Evolutionary conservation across 92 coral and sea anemone species (phyloP).

Genomic region (Parazoanthus darwini): DNA sequence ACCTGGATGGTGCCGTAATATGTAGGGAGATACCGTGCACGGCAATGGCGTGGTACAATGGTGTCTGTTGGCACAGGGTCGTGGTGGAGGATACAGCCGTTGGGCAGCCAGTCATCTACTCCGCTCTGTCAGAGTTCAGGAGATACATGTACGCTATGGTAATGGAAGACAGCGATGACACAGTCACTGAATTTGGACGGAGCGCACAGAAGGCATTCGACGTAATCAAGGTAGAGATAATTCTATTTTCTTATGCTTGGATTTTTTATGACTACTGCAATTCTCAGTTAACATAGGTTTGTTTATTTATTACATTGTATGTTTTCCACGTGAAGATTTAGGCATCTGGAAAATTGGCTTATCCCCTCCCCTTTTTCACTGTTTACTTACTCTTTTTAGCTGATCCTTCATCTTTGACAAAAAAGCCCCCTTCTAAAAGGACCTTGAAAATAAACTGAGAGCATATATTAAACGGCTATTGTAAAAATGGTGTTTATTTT

Average conservation of each 20-base stretch:
- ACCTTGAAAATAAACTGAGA: no score
- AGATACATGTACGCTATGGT: constrained; percentile 36
- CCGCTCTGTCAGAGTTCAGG: constrained; percentile 25
- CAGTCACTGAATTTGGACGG: constrained; percentile 27
- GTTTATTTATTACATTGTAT: no score
- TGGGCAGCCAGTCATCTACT: constrained; percentile 28
- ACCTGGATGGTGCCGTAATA: not conserved
- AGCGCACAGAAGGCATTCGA: constrained; percentile 16
- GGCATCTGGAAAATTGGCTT: no score
- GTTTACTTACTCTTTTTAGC: no score
- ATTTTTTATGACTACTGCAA: not conserved
- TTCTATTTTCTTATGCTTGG: no score
- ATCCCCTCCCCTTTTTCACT: no score
- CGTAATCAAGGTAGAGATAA: constrained; percentile 7
- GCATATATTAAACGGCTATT: no score
- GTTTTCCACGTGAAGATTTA: no score
- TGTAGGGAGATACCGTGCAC: constrained; percentile 17
- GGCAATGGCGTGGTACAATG: constrained; percentile 35
- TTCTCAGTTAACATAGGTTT: not conserved
- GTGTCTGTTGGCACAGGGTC: constrained; percentile 20
- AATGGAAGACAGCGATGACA: constrained; percentile 2
- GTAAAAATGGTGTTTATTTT: no score
- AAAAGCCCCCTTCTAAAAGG: no score
- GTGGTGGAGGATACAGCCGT: constrained; percentile 15
- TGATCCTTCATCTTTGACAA: no score